These are phyloP conservation scores for Candoia aspera DNA, from an alignment of 2,113 vertebrate species.

Conservation along the genomic window DNA sequence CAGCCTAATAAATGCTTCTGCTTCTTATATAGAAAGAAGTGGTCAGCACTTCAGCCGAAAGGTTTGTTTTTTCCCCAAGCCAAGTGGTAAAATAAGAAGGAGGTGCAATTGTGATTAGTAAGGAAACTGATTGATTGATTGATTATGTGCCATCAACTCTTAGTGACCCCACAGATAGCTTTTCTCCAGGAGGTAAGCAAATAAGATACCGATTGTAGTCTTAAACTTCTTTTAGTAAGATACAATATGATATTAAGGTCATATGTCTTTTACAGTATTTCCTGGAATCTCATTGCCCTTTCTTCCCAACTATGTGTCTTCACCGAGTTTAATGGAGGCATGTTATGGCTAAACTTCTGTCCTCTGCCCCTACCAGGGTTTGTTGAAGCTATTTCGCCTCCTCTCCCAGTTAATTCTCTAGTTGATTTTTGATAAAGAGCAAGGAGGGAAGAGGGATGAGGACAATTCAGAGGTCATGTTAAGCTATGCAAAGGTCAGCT, in stretches of 20 bases:
- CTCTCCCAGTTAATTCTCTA: not conserved
- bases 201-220: not conserved
- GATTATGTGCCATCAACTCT: not conserved
- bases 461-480: not conserved
- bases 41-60: not conserved
- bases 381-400: not conserved
- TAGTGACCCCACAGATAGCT: not conserved
- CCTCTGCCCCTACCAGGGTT: not conserved
- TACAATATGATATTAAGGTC: not conserved
- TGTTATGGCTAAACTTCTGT: not conserved
- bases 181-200: not conserved
- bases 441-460: conserved; percentile 6
- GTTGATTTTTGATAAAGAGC: conserved; percentile 16
- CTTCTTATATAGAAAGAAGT: not conserved
- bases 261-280: not conserved
- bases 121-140: not conserved
- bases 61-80: not conserved
- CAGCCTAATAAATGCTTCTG: not conserved
- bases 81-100: not conserved
- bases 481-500: conserved; percentile 18
- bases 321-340: conserved; percentile 12
- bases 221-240: not conserved
- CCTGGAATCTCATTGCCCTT: not conserved
- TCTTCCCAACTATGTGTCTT: not conserved
- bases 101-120: not conserved